Base-by-base conservation (phyloP, 2,888 invertebrate genomes). In the Melolontha melolontha region DNA sequence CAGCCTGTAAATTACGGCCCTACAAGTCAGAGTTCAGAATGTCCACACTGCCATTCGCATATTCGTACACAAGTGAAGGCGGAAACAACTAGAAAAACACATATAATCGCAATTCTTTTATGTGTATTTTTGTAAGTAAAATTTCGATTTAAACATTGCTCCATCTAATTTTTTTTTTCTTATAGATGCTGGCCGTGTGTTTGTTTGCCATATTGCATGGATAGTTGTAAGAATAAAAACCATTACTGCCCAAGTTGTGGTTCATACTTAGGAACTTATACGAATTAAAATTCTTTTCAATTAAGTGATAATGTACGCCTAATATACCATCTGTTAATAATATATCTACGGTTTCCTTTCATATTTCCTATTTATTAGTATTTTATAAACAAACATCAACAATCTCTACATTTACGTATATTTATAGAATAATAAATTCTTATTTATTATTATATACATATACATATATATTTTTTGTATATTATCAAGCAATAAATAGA, bases 141-240 rank as follows among this genome's bases (percentile, higher is more conserved):
- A 12, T 17, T n/a, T 17, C 12, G 14, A n/a, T 27, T 16, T 29
- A n/a, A n/a, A 41, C 5, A 17, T 0, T 41, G 5, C 12, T 12
- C 10, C 10, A n/a, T 1, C 16, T 49, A 49, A 14, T 67, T 59
- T 10, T 2, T 29, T 27, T 29, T 12, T 55, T 64, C 14, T 64
- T 55, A n/a, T 41, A 67, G 67, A 22, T 67, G 67, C 44, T 67
- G 67, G 67, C 67, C 67, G 7, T 67, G 67, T 34, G 67, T 55
- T 29, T 64, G 64, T 12, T 41, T 68, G 4, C 68, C 68, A 41
- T 68, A 68, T 22, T 68, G 68, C 42, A 57, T 64, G 29, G 68
- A 64, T 27, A 66, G 67, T 10, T 67, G 67, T 27, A 51, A 70
- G 64, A 64, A 73, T 54, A 22, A 66, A 59, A 55, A 67, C 55